A percentile compares a stretch with the other conserved stretches of the same genome.
These are phyloP conservation scores for Drosophila watanabei DNA, from an alignment of 1,140 invertebrate genomes.

Conservation along the genomic window DNA sequence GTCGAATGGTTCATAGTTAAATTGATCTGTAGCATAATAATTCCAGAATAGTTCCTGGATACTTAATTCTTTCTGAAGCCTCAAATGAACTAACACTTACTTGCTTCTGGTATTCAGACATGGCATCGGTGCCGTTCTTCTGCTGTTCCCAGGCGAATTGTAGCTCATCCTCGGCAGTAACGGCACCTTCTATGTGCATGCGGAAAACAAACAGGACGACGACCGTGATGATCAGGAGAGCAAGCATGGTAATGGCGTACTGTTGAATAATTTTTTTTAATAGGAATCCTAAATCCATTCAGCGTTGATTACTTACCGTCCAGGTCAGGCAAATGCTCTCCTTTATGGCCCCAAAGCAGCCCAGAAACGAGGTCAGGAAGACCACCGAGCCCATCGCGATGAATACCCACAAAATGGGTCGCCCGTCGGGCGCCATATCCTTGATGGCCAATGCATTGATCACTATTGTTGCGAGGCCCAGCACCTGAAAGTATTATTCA, in stretches of 20 bases:
- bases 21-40: background rate
- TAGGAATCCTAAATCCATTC: no score
- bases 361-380: slow-evolving; percentile 88
- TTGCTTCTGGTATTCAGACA: slow-evolving; percentile 45
- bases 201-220: slow-evolving; percentile 51
- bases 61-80: no score
- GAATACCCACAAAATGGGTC: slow-evolving; percentile 83
- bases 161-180: slow-evolving; percentile 6
- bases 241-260: slow-evolving; percentile 60
- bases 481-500: slow-evolving; percentile 28
- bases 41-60: background rate
- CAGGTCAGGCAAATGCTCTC: slow-evolving; percentile 93
- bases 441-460: slow-evolving; percentile 50
- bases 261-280: slow-evolving; percentile 9
- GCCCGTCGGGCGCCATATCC: slow-evolving; percentile 30
- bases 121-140: slow-evolving; percentile 46
- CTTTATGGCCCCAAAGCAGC: slow-evolving; percentile 93
- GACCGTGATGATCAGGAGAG: slow-evolving; percentile 45
- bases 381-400: slow-evolving; percentile 61
- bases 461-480: slow-evolving; percentile 63
- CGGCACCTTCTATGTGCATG: slow-evolving; percentile 18
- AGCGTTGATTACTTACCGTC: slow-evolving; percentile 87
- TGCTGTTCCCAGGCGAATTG: slow-evolving; percentile 46
- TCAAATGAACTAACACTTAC: slow-evolving; percentile 44
- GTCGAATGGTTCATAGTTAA: background rate